Percentiles rank a stretch among this genome's conserved stretches.
These are phyloP conservation scores for Xyrichtys novacula DNA, from an alignment of 2,797 vertebrate species.

Conservation along the genomic window DNA sequence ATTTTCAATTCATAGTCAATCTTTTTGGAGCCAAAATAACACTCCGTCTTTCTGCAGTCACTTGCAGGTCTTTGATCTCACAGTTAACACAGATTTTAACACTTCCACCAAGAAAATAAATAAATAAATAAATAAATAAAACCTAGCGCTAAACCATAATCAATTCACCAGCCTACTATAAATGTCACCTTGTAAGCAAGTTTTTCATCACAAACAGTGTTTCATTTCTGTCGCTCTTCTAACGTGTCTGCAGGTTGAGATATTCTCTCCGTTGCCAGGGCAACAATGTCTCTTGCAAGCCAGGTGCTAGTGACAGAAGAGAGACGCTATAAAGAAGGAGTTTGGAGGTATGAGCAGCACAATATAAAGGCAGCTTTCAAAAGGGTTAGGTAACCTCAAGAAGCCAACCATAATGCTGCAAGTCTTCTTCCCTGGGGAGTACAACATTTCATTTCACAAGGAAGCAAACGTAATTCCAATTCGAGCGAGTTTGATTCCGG, in stretches of 20 bases:
- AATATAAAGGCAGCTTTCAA: constrained; percentile 58
- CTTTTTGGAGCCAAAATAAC: constrained; percentile 48
- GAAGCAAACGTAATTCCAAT: constrained; percentile 68
- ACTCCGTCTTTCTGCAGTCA: constrained; percentile 36
- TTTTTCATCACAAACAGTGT: constrained; percentile 50
- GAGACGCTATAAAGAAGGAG: constrained; percentile 41
- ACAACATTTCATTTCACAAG: constrained; percentile 64
- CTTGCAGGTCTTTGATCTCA: constrained; percentile 60
- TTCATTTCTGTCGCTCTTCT: constrained; percentile 31
- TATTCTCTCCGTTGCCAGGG: constrained; percentile 77
- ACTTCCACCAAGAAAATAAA: constrained; percentile 54
- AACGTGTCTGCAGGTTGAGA: constrained; percentile 63
- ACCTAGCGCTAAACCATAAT: constrained; percentile 55
- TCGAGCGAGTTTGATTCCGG: constrained; percentile 60
- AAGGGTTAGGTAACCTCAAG: constrained; percentile 63
- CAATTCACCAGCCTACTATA: constrained; percentile 55
- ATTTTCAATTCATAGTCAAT: constrained; percentile 44
- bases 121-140: no score
- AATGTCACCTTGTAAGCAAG: constrained; percentile 73
- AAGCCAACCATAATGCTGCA: constrained; percentile 41
- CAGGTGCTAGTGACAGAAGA: constrained; percentile 71
- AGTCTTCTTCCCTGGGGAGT: constrained; percentile 50
- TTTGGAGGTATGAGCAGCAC: constrained; percentile 54
- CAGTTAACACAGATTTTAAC: constrained; percentile 65
- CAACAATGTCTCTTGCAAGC: constrained; percentile 72